These are phyloP conservation scores for Coregonus ussuriensis DNA, from an alignment of 2,797 vertebrate species.

Conservation along the genomic window DNA sequence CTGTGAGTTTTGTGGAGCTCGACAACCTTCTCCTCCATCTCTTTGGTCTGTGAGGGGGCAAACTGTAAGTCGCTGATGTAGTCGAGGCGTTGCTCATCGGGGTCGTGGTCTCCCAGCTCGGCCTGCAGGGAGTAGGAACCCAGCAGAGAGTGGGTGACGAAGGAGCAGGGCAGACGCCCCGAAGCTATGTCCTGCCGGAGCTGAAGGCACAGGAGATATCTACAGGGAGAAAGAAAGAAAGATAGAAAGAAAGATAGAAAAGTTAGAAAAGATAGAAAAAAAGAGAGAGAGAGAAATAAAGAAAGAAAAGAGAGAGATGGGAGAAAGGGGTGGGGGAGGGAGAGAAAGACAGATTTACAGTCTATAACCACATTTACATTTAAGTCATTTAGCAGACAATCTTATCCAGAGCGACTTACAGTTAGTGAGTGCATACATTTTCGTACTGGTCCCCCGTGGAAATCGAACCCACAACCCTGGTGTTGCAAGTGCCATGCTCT, in stretches of 20 bases:
- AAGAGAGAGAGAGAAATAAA: neutral
- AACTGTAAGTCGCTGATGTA: constrained; percentile 87
- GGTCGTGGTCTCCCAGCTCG: constrained; percentile 91
- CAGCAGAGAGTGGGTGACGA: constrained; percentile 92
- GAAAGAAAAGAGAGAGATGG: neutral
- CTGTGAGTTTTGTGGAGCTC: constrained; percentile 94
- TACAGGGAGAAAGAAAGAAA: constrained; percentile 46
- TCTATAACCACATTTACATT: neutral
- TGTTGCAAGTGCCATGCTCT: too few relatives aligned
- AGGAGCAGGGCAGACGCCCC: constrained; percentile 92
- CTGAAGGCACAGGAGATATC: constrained; percentile 97
- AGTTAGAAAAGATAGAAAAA: neutral
- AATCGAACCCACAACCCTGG: too few relatives aligned
- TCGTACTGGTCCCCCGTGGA: too few relatives aligned
- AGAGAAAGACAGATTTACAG: neutral
- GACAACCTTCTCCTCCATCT: constrained; percentile 95
- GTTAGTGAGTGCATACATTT: too few relatives aligned
- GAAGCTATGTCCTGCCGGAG: constrained; percentile 91
- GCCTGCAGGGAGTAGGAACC: constrained; percentile 94
- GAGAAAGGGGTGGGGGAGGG: neutral
- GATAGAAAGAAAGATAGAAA: neutral
- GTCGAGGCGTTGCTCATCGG: constrained; percentile 81
- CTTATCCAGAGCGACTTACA: too few relatives aligned
- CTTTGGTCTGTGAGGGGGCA: constrained; percentile 89
- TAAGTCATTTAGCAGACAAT: too few relatives aligned